phyloP scores from a whole-genome alignment of 2,113 vertebrate species.

The Suncus etruscus region DNA sequence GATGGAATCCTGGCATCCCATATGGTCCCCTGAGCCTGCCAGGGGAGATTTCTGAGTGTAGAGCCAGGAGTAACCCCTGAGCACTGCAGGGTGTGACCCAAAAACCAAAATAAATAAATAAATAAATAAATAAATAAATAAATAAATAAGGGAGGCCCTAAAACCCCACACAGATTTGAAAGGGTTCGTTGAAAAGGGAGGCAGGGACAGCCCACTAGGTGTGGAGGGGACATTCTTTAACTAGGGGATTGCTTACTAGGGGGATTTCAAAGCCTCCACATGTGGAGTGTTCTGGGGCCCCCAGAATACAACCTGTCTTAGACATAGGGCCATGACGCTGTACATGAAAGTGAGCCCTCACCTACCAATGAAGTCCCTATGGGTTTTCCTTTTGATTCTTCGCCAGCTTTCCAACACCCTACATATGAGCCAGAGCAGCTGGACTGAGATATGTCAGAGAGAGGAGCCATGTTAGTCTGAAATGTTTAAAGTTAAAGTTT shows the following conservation, averaged over 20 bases:
- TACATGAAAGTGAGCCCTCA: too few relatives aligned
- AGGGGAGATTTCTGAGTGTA: too few relatives aligned
- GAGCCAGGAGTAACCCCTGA: too few relatives aligned
- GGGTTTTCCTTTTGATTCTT: not conserved
- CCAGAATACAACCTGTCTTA: not conserved
- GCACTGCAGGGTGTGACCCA: too few relatives aligned
- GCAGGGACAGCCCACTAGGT: too few relatives aligned
- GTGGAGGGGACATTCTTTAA: too few relatives aligned
- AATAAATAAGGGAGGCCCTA: too few relatives aligned
- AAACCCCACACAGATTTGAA: too few relatives aligned
- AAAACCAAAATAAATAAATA: too few relatives aligned
- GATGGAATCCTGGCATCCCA: too few relatives aligned
- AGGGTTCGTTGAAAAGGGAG: not conserved
- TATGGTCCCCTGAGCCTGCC: not conserved
- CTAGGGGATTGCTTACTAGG: not conserved
- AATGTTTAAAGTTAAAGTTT: conserved; percentile 92
- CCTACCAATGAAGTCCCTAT: not conserved
- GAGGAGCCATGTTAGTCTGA: conserved; percentile 72
- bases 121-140: too few relatives aligned
- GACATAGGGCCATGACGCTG: too few relatives aligned
- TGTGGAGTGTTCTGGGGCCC: not conserved
- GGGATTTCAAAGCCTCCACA: not conserved
- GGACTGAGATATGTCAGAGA: conserved; percentile 50
- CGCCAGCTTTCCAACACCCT: not conserved
- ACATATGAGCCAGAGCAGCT: not conserved